Conservation (phyloP, 2,888 invertebrate species). For the Leptarthrus brevirostris region DNA sequence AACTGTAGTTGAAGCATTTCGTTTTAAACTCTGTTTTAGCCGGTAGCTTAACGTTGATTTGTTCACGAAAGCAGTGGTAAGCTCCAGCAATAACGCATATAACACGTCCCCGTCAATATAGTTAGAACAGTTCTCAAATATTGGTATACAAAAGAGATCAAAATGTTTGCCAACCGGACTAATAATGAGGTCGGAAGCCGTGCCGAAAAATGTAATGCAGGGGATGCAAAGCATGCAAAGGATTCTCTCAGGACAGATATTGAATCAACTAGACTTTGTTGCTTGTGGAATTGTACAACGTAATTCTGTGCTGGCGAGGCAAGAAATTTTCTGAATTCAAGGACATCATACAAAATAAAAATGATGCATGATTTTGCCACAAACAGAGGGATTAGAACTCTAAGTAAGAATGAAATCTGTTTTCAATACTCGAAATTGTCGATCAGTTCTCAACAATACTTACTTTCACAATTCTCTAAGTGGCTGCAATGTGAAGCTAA, state of each 20-base stretch:
- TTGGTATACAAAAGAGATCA: background rate
- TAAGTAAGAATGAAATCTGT: no score
- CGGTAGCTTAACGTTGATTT: background rate
- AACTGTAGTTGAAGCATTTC: no score
- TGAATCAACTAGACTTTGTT: background rate
- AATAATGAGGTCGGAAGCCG: background rate
- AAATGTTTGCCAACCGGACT: background rate
- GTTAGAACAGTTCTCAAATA: constrained; percentile 28
- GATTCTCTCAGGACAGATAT: background rate
- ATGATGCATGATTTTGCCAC: no score
- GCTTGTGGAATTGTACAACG: background rate
- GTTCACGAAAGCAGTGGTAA: background rate
- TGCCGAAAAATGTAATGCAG: background rate
- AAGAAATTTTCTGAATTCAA: no score
- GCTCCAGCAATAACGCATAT: background rate
- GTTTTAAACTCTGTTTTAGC: no score
- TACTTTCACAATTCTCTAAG: no score
- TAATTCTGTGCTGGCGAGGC: background rate
- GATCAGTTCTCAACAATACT: no score
- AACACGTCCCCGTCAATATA: constrained; percentile 18
- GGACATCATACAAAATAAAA: no score
- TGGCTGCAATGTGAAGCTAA: no score
- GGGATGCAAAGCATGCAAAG: constrained; percentile 25
- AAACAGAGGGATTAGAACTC: no score
- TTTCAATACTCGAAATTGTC: no score